A percentile compares a stretch with the other conserved stretches of the same genome.
Evolutionary conservation across 2,888 invertebrate species (phyloP).

Genomic region (Phaedon cochleariae): DNA sequence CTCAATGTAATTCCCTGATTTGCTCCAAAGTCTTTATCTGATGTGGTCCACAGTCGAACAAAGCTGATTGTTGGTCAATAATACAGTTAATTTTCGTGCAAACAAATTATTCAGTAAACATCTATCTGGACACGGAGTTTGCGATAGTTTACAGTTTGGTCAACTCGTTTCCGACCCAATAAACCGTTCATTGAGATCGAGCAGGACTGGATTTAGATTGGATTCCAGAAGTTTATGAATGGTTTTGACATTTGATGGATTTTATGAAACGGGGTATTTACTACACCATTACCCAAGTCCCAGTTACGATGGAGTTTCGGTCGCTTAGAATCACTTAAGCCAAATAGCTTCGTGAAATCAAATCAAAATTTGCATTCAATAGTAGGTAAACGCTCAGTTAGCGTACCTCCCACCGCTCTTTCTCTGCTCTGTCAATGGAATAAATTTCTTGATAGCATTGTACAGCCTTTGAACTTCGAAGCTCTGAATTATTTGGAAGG

Average conservation of each 20-base stretch:
- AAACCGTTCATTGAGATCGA: neutral
- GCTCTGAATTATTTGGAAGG: too few relatives aligned
- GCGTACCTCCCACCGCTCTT: neutral
- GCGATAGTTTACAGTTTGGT: conserved; percentile 1
- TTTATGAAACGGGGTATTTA: neutral
- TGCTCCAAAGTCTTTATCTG: neutral
- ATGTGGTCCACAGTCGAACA: neutral
- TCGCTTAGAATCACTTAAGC: neutral
- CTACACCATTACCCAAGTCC: neutral
- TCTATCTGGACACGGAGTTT: neutral
- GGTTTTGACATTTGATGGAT: neutral
- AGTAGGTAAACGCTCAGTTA: too few relatives aligned
- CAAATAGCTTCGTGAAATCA: neutral
- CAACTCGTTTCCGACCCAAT: neutral
- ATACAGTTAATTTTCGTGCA: neutral
- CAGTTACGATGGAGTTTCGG: neutral
- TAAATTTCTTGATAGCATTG: neutral
- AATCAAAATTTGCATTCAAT: neutral
- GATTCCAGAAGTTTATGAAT: conserved; percentile 1
- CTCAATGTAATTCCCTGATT: neutral
- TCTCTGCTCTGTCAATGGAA: neutral
- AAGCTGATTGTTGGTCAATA: conserved; percentile 1
- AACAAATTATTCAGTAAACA: neutral
- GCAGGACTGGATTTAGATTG: neutral
- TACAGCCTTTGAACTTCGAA: neutral